Percentiles rank a stretch among this genome's conserved stretches.
Conservation (phyloP, 2,113 vertebrate genomes). For the Diadophis punctatus region DNA sequence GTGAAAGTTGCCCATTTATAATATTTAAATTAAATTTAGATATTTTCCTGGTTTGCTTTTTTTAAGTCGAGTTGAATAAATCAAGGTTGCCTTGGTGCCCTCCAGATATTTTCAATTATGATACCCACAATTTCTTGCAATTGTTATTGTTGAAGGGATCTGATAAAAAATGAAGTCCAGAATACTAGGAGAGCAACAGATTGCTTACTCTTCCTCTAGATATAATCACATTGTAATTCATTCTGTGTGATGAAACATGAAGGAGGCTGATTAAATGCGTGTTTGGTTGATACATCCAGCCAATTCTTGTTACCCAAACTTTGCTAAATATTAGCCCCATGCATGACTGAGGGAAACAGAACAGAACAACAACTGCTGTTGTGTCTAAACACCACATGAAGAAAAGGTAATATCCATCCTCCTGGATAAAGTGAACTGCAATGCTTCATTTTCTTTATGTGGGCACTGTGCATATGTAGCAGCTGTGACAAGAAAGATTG, state of each 20-base stretch:
- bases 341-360: not conserved
- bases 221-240: not conserved
- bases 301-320: not conserved
- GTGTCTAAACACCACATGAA: not conserved
- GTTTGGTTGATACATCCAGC: not conserved
- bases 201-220: not conserved
- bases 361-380: not conserved
- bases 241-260: not conserved
- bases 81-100: not conserved
- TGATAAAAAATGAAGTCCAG: not conserved
- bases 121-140: not conserved
- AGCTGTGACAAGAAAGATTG: not conserved
- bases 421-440: constrained; percentile 5
- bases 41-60: not conserved
- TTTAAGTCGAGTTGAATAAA: not conserved
- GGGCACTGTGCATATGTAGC: not conserved
- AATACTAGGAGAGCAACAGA: not conserved
- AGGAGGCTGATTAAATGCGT: not conserved
- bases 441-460: not conserved
- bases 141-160: not conserved
- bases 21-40: not conserved
- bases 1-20: not conserved
- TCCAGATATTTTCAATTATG: not conserved
- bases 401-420: not conserved
- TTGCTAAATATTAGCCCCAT: not conserved